Conservation (phyloP, 2,797 vertebrate species). For the Eulemur albifrons region DNA sequence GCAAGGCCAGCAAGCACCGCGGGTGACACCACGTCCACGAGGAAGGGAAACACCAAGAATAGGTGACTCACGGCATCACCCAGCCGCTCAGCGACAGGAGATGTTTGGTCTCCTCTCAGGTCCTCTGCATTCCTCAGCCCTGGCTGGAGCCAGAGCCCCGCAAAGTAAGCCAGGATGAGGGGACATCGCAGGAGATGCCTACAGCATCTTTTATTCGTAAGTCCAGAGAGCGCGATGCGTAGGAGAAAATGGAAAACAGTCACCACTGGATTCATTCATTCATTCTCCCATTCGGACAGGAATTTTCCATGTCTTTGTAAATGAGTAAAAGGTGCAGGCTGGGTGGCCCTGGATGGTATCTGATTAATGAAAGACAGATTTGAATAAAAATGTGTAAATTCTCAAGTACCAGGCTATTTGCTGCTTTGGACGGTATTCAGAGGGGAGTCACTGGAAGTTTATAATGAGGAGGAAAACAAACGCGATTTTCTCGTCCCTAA, state of each 20-base stretch:
- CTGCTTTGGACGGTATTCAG: neutral
- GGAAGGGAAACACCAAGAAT: neutral
- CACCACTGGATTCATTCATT: neutral
- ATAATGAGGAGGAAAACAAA: neutral
- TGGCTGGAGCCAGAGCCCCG: neutral
- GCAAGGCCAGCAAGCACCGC: neutral
- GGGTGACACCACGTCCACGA: neutral
- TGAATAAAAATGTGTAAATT: neutral
- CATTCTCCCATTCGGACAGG: neutral
- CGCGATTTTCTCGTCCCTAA: neutral
- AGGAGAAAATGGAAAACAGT: neutral
- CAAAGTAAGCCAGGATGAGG: neutral
- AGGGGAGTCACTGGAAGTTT: neutral
- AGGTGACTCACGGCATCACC: neutral
- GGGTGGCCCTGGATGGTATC: neutral
- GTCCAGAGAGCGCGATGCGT: neutral
- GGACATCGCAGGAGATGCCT: neutral
- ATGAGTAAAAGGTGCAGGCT: neutral
- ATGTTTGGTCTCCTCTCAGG: neutral
- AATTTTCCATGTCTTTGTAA: neutral
- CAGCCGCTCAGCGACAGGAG: neutral
- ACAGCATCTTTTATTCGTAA: neutral
- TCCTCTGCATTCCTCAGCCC: neutral
- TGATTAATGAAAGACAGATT: neutral
- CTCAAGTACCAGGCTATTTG: neutral